Percentiles rank a stretch among this genome's conserved stretches.
phyloP scores from a whole-genome alignment of 2,888 invertebrate genomes.

The Flexamia atlantica region DNA sequence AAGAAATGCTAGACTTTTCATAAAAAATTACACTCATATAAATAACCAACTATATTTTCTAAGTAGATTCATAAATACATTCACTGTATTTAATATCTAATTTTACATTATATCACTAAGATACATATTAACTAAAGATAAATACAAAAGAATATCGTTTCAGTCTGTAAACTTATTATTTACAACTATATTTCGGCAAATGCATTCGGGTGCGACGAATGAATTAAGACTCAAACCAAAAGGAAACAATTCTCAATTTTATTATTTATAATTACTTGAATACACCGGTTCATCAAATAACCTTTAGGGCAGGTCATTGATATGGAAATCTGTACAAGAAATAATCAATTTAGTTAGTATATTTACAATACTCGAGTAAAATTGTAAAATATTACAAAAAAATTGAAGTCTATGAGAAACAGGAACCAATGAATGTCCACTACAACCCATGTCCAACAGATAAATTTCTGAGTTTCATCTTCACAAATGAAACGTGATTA shows the following conservation, averaged over 20 bases:
- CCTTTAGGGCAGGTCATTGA: background rate
- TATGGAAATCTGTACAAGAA: background rate
- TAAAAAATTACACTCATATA: background rate
- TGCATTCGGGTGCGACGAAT: constrained; percentile 18
- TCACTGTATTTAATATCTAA: constrained; percentile 4
- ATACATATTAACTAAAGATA: constrained; percentile 23
- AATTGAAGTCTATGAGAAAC: background rate
- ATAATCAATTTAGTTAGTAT: background rate
- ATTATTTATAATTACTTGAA: background rate
- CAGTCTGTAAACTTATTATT: constrained; percentile 46
- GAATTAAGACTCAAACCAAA: background rate
- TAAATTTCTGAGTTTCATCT: background rate
- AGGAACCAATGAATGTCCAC: background rate
- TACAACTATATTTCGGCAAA: constrained; percentile 21
- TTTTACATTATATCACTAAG: constrained; percentile 18
- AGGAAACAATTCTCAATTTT: background rate
- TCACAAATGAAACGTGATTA: background rate
- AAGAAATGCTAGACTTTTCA: too few species aligned
- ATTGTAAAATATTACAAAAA: background rate
- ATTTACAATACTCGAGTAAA: constrained; percentile 2
- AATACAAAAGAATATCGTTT: constrained; percentile 50
- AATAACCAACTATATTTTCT: constrained; percentile 30
- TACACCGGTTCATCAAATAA: background rate
- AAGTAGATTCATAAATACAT: constrained; percentile 25
- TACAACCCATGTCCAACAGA: constrained; percentile 6